Base-by-base conservation (phyloP, 1,140 invertebrate species). In the Drosophila mayri region DNA sequence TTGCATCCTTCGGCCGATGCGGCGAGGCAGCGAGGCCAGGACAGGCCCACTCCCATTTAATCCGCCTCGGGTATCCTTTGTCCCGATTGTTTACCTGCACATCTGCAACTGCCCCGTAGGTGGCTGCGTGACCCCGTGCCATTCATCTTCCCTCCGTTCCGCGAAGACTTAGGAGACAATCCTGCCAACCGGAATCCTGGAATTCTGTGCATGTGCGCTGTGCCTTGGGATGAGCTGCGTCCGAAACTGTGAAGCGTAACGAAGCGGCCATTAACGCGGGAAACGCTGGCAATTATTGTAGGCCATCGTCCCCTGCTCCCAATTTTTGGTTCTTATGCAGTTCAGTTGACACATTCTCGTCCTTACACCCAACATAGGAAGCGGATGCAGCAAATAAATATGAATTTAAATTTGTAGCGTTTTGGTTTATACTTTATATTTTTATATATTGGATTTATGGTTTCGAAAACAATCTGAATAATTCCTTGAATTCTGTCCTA, bases 41-140 rank as follows among this genome's bases (percentile, higher is more conserved):
- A 50, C 80, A 86, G 77, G 75, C 80, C 76, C 83, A 87, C 83
- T 87, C 84, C 76, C 78, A 78, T 67, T 55, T 88, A 83, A 87
- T 88, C 84, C 72, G 43, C 38, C 66, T 59, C 38, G 50, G 70
- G 67, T 46, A 66, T 79, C 84, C 62, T 83, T 79, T 72, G 79
- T 79, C 16, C 46, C 50, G 49, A 43, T 50, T 22, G 65, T 68
- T 88, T 86, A 86, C 83, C 83, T 87, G 83, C 83, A 52, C 76
- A 76, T 78, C 80, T 79, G 82, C 82, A 85, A 74, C 43, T 68
- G 75, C 63, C 44, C 58, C 46, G 74, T 75, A 65, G 84, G 76
- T 79, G 82, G 77, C 52, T 76, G 79, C 79, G 55, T 50, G 58
- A 70, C 70, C 74, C 75, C 70, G 76, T 76, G 63, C 58, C 85